Evolutionary conservation across 2,797 vertebrate genomes (phyloP), one percentile per base, ranked within the genome.

Genomic region (Clarias platycephalus): DNA sequence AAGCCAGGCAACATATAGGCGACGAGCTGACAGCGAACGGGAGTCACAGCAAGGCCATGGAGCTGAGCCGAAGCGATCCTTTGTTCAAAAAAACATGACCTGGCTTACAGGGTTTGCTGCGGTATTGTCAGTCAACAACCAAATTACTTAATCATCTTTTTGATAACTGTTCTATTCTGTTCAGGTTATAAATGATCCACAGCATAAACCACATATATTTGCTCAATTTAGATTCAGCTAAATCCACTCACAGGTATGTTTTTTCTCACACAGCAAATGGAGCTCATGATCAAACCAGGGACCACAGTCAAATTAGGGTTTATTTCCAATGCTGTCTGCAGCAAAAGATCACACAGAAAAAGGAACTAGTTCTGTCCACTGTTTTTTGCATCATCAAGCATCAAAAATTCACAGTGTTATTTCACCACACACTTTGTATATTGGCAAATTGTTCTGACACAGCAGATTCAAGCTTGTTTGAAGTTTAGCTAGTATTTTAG

Each of bases 21-120:
- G n/a, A 16, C 53, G 26, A 24, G 40, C 34, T 71, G 37, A 78
- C 31, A 58, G 40, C 12, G 67, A 57, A 72, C 80, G 82, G 34
- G 28, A n/a, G 78, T 66, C 22, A 78, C 26, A n/a, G 24, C 26
- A 76, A 40, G 15, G 62, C 10, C 15, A 74, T 0, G 31, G 31
- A 58, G 44, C 80, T 0, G 55, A 82, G 64, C 78, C 77, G 63
- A 86, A 86, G 66, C 28, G 44, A 20, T 18, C 16, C 44, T 81
- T 26, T 31, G 26, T 2, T 31, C 22, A 34, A 70, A 9, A 49
- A 75, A 83, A 80, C 44, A 79, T 10, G 18, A n/a, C 3, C 1
- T 15, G 13, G 49, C 63, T 60, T 40, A 64, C 26, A 70, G 5
- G 70, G 4, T 63, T 18, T 68, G 26, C 63, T 31, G 83, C 62